These are phyloP conservation scores for Pogona vitticeps DNA, from an alignment of 2,113 vertebrate genomes.

Conservation along the genomic window DNA sequence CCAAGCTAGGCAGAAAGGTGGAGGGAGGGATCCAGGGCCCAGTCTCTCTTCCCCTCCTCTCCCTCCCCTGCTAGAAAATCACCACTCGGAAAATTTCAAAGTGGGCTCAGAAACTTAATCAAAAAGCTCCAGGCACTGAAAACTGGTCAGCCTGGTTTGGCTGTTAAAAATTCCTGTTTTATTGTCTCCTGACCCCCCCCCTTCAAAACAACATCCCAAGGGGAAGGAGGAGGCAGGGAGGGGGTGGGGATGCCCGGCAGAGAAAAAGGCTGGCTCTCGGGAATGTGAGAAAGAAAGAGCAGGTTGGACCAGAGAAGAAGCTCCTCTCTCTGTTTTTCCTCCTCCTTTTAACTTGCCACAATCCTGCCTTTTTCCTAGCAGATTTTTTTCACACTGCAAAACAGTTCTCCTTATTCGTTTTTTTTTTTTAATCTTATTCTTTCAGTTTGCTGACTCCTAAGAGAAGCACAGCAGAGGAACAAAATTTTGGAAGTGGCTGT, in stretches of 20 bases:
- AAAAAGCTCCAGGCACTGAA: neutral
- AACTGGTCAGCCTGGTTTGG: constrained; percentile 10
- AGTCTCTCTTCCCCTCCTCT: neutral
- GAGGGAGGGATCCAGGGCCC: neutral
- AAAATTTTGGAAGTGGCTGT: too few relatives aligned
- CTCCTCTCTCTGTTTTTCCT: too few relatives aligned
- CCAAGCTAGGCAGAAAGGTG: too few relatives aligned
- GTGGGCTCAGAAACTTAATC: neutral
- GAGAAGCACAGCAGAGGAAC: too few relatives aligned
- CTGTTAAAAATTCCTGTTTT: neutral
- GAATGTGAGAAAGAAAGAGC: neutral
- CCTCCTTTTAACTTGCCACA: too few relatives aligned
- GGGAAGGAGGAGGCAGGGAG: too few relatives aligned
- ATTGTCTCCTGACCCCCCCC: constrained; percentile 23
- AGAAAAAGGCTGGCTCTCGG: neutral
- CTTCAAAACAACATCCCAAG: neutral
- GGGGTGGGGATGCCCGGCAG: neutral
- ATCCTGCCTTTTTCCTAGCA: neutral
- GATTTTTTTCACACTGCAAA: neutral
- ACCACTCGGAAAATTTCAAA: neutral
- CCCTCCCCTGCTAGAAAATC: neutral
- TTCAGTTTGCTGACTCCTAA: neutral
- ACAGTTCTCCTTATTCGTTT: neutral
- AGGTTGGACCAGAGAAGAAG: neutral
- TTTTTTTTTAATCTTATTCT: too few relatives aligned